These are phyloP conservation scores for Nephila pilipes DNA, from an alignment of 1,140 invertebrate genomes.

Conservation along the genomic window DNA sequence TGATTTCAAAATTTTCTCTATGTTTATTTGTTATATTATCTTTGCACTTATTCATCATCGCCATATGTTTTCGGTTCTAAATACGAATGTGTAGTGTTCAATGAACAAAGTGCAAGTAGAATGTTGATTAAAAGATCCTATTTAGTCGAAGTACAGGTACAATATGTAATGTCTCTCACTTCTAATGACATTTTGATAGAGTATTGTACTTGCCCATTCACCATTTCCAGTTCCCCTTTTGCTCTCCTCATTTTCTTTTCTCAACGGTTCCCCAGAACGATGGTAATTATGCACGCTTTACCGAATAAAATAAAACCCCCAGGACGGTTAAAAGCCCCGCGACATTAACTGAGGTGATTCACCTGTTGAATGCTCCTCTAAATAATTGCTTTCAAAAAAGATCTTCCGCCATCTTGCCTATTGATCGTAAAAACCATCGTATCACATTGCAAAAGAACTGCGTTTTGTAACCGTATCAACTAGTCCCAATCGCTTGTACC, in stretches of 20 bases:
- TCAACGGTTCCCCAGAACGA: neutral
- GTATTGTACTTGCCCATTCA: neutral
- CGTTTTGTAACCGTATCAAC: neutral
- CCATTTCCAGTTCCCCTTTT: neutral
- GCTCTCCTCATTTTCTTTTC: neutral
- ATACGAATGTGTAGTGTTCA: no score
- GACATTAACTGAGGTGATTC: neutral
- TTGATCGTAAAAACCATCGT: conserved; percentile 11
- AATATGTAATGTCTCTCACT: neutral
- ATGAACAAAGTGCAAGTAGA: no score
- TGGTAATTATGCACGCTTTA: neutral
- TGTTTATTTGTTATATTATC: no score
- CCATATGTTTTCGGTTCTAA: no score
- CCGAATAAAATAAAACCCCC: conserved; percentile 19
- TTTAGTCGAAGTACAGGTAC: no score
- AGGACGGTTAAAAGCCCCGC: neutral
- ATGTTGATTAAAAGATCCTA: no score
- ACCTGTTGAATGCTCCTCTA: conserved; percentile 58
- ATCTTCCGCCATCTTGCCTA: conserved; percentile 54
- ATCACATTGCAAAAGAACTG: neutral
- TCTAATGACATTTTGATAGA: neutral
- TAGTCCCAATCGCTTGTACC: neutral
- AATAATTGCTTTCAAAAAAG: conserved; percentile 56
- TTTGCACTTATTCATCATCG: no score
- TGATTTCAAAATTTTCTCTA: no score